Evolutionary conservation across 2,888 invertebrate species (phyloP), one percentile per base, ranked within the genome.

Genomic region (Drosophila neotestacea): DNA sequence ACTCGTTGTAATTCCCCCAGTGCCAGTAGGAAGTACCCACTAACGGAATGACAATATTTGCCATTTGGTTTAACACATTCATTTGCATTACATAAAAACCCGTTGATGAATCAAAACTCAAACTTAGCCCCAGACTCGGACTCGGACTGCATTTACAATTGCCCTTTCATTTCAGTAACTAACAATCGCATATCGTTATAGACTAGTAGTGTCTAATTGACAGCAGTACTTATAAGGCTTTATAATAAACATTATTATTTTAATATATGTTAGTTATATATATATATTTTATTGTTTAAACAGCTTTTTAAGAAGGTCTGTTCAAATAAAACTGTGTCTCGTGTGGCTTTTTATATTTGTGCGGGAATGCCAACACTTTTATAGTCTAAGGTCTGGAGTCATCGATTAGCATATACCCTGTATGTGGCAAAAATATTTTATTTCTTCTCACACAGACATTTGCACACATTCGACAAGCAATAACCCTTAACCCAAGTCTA

Each of bases 271-370:
- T 6, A 7, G 2, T 7, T 32, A 6, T 32, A 2, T 6, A 7
- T 32, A 7, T 32, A 32, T 27, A 6, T 50, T 13, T 28, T 13
- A 39, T 32, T 77, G 62, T 77, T 76, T 77, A 27, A 7, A 73
- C 77, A 76, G 73, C 77, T 77, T 76, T 54, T 60, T 22, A 44
- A 52, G 56, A 54, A 60, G 10, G 54, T 71, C 66, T 66, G 59
- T 47, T 44, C 30, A 55, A 61, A 75, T 59, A 63, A n/a, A 32
- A 56, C 10, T 9, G 41, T 56, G 27, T 10, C 10, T 13, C 27
- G 38, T n/a, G 2, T 27, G 22, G 36, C 5, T 32, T 16, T 16
- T 28, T 7, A 22, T 28, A 46, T 38, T 9, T 44, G 22, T 38
- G 34, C 16, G 52, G 36, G 16, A 46, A 59, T n/a, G 16, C 11